Conservation (phyloP, 2,797 vertebrate genomes). For the Centropyge bicolor region DNA sequence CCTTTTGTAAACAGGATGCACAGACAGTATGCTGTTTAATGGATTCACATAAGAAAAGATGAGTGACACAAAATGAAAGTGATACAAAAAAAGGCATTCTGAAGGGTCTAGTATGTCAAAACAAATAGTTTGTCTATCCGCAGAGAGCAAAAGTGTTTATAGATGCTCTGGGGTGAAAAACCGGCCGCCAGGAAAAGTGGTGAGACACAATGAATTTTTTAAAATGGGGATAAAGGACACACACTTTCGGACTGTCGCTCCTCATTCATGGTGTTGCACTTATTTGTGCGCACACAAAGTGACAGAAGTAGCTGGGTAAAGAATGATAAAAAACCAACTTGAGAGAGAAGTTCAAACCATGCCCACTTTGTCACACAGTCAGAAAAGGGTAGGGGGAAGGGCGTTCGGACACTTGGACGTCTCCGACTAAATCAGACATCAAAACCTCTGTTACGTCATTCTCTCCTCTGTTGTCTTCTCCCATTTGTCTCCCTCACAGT, state of each 20-base stretch:
- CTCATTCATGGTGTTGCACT: background rate
- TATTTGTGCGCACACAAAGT: background rate
- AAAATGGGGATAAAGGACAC: background rate
- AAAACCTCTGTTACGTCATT: background rate
- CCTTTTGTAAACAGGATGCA: background rate
- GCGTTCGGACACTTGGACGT: background rate
- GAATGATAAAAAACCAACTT: background rate
- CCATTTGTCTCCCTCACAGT: background rate
- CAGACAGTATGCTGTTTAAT: background rate
- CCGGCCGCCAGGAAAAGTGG: background rate
- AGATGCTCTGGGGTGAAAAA: background rate
- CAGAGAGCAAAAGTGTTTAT: background rate
- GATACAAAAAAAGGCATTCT: background rate
- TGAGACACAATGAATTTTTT: background rate
- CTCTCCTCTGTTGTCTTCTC: background rate
- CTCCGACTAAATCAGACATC: conserved; percentile 18
- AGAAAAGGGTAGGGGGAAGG: background rate
- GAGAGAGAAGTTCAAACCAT: background rate
- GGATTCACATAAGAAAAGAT: background rate
- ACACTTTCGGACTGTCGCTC: background rate
- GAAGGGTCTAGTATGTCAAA: background rate
- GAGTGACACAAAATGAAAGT: background rate
- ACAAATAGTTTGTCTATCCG: background rate
- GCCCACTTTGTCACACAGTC: background rate
- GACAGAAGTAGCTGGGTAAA: background rate